A percentile compares a stretch with the other conserved stretches of the same genome.
phyloP scores from a whole-genome alignment of 2,113 vertebrate genomes.

The Falco punctatus region DNA sequence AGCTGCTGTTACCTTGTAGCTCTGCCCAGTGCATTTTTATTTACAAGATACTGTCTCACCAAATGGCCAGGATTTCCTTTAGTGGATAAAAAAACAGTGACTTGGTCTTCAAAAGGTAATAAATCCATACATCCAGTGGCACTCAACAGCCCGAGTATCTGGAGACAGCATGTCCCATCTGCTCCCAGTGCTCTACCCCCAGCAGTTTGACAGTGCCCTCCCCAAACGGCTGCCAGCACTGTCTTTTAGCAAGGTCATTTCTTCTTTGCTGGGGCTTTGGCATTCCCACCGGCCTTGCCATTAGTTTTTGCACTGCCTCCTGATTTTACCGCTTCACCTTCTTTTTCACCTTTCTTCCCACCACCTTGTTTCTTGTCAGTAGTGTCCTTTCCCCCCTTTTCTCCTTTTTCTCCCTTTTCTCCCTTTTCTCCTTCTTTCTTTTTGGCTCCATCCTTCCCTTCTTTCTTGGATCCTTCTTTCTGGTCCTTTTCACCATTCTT shows the following conservation, averaged over 20 bases:
- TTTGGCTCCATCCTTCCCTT: not conserved
- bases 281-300: not conserved
- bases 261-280: constrained; percentile 60
- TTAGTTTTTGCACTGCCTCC: not conserved
- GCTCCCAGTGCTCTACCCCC: not conserved
- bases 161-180: not conserved
- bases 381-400: not conserved
- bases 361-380: not conserved
- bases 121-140: not conserved
- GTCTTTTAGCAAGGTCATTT: not conserved
- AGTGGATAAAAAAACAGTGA: fast-evolving
- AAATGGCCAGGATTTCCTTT: not conserved
- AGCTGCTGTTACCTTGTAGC: not conserved
- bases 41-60: not conserved
- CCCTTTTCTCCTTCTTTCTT: constrained; percentile 51
- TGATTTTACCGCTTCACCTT: not conserved
- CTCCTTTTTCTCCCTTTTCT: not conserved
- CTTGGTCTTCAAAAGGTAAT: not conserved
- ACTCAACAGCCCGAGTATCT: not conserved
- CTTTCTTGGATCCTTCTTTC: constrained; percentile 25
- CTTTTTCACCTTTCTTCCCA: constrained; percentile 20
- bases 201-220: not conserved
- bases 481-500: constrained; percentile 11
- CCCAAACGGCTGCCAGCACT: not conserved
- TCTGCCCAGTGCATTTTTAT: not conserved